Conservation (phyloP, 23 tunicate genomes). For the Pegea sp. region DNA sequence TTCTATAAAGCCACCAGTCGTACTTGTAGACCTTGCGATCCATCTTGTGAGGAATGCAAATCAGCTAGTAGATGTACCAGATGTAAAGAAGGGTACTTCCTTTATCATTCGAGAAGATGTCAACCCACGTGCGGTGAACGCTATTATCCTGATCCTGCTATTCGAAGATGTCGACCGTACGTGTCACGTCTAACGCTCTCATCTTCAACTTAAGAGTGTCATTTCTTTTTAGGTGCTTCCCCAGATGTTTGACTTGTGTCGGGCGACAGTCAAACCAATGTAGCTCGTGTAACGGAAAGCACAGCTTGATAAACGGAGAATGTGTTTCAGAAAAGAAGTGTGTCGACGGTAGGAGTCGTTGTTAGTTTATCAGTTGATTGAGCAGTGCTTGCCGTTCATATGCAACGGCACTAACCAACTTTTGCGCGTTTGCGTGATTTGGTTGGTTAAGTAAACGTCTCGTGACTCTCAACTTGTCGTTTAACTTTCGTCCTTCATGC, state of each 20-base stretch:
- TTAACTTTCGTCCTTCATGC: too few species aligned
- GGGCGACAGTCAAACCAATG: conserved; percentile 41
- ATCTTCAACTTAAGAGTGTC: neutral
- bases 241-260: conserved; percentile 19
- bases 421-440: neutral
- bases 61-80: conserved; percentile 16
- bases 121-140: conserved; percentile 12
- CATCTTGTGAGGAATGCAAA: conserved; percentile 26
- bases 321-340: conserved; percentile 6
- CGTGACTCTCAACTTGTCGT: neutral
- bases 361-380: too few species aligned
- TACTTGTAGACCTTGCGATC: conserved; percentile 21
- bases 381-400: too few species aligned
- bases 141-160: conserved; percentile 11
- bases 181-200: too few species aligned
- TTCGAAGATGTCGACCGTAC: conserved; percentile 25
- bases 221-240: conserved; percentile 32
- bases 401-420: too few species aligned
- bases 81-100: conserved; percentile 21
- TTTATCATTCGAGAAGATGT: conserved; percentile 23
- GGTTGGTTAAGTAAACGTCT: neutral
- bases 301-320: conserved; percentile 12
- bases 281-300: conserved; percentile 10
- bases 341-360: neutral
- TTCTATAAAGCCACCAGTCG: conserved; percentile 9